These are phyloP conservation scores for Callospermophilus lateralis DNA, from an alignment of 2,113 vertebrate genomes.

Conservation along the genomic window DNA sequence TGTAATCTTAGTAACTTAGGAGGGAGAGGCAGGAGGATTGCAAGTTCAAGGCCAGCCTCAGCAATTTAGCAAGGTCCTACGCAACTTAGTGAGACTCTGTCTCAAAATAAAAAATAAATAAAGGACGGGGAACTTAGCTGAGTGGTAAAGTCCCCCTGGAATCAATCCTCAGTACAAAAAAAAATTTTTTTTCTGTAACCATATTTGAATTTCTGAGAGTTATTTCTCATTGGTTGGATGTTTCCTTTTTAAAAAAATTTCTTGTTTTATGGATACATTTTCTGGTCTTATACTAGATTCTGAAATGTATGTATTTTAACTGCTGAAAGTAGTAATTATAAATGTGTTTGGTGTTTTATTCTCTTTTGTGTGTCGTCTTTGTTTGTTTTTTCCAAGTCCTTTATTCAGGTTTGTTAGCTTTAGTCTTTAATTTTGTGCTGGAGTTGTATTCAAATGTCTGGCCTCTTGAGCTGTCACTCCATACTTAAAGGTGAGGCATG, in stretches of 20 bases:
- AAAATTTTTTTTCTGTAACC: background rate
- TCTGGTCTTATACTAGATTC: background rate
- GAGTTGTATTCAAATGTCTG: background rate
- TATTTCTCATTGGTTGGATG: background rate
- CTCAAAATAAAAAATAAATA: too few relatives aligned
- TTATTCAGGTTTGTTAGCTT: slow-evolving; percentile 17
- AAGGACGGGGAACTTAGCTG: too few relatives aligned
- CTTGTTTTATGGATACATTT: background rate
- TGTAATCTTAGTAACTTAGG: too few relatives aligned
- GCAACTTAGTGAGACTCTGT: too few relatives aligned
- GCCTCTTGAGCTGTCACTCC: background rate
- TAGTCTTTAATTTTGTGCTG: background rate
- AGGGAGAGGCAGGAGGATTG: too few relatives aligned
- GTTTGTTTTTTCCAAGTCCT: background rate
- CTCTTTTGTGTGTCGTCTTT: background rate
- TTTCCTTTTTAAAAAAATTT: background rate
- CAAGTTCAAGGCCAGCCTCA: too few relatives aligned
- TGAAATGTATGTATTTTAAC: background rate
- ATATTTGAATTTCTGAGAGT: slow-evolving; percentile 14
- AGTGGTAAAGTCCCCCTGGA: too few relatives aligned
- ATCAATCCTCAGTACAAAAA: too few relatives aligned
- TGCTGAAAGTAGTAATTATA: slow-evolving; percentile 1
- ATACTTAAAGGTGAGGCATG: background rate
- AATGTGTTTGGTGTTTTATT: background rate
- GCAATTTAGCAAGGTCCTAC: too few relatives aligned